Base-by-base conservation (phyloP, 2,797 vertebrate species). In the Avahi laniger region DNA sequence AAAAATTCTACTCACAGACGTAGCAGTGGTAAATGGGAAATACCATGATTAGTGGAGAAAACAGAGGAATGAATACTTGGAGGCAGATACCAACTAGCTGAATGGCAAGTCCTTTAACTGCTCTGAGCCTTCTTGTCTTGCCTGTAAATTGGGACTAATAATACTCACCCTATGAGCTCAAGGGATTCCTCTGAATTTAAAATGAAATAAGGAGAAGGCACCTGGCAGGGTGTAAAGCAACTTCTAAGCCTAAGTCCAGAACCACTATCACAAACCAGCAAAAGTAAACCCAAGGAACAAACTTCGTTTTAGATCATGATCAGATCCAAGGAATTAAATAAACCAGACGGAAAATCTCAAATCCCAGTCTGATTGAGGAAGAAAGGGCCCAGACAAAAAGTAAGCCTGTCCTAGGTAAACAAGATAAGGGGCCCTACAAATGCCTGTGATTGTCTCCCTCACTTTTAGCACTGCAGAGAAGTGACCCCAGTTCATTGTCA, bases 1-100 rank as follows among this genome's bases (percentile, higher is more conserved):
- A 67, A 96, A 94, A 92, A 87, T 94, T 93, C 35, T 83, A 76
- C 81, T 89, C n/a, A 70, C 26, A 78, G 50, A 67, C 70, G 83
- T 33, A 82, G 54, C 38, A 88, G 17, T 57, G 33, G 59, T 88
- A 46, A 46, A 91, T 4, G 41, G 24, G n/a, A 91, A 91, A 84
- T 24, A 70, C 8, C 11, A 52, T 10, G 38, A 43, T 86, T 30
- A 92, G 43, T 17, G 8, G 54, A 76, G 33, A 67, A 86, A 90
- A 20, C 10, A 33, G n/a, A 18, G 7, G 59, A n/a, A 61, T 41
- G 72, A 73, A 75, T 43, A 85, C 26, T 30, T 78, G 46, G 33
- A 85, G 17, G 70, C 33, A 93, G 46, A 69, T 9, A 28, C n/a
- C 75, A 75, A 73, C 38, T 41, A 88, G 41, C 43, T 24, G 20